Evolutionary conservation across 1,140 invertebrate species (phyloP).

Genomic region (Cylas formicarius): DNA sequence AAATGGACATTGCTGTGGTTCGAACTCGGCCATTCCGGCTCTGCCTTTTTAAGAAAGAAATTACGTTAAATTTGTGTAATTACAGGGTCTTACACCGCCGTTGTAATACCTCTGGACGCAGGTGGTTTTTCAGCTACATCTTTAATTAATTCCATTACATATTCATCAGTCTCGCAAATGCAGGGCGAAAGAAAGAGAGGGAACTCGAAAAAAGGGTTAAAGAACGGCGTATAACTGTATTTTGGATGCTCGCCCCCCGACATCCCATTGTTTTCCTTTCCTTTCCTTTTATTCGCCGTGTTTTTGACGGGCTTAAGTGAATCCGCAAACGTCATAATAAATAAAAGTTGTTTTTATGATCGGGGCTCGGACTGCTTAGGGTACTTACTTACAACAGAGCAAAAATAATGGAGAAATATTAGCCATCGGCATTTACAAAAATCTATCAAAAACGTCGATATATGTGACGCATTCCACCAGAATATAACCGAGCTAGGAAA

Average conservation of each 20-base stretch:
- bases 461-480: too few relatives aligned
- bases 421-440: too few relatives aligned
- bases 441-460: too few relatives aligned
- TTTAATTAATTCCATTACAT: constrained; percentile 44
- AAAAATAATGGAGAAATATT: too few relatives aligned
- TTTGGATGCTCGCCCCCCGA: constrained; percentile 5
- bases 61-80: constrained; percentile 41
- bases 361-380: too few relatives aligned
- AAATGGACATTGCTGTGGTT: constrained; percentile 2
- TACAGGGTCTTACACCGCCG: constrained; percentile 30
- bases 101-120: constrained; percentile 40
- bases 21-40: constrained; percentile 12
- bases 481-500: too few relatives aligned
- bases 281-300: constrained; percentile 1
- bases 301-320: background rate
- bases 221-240: constrained; percentile 15
- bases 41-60: constrained; percentile 31
- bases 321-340: background rate
- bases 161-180: constrained; percentile 37
- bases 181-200: background rate
- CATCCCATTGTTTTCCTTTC: constrained; percentile 12
- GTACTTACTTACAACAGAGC: too few relatives aligned
- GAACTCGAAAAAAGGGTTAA: constrained; percentile 22
- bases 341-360: too few relatives aligned
- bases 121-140: constrained; percentile 36